Conservation (phyloP, 2,888 invertebrate species). For the Villa cingulata region DNA sequence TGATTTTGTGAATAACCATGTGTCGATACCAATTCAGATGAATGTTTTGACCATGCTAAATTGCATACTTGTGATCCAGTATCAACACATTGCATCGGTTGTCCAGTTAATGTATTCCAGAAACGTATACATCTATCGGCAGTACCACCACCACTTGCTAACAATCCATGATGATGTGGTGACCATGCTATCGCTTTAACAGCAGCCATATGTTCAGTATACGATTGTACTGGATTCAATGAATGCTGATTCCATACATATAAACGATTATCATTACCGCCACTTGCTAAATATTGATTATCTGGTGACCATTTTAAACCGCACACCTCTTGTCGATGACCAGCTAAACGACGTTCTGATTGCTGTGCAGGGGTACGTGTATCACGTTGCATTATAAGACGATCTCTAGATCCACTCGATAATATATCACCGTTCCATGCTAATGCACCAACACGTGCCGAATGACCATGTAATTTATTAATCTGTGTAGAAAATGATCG, state of each 20-base stretch:
- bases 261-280: conserved; percentile 73
- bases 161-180: conserved; percentile 91
- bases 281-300: conserved; percentile 91
- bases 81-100: conserved; percentile 96
- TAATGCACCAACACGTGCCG: conserved; percentile 81
- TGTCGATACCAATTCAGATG: conserved; percentile 92
- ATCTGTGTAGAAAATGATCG: conserved; percentile 42
- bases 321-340: conserved; percentile 94
- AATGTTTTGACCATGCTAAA: conserved; percentile 97
- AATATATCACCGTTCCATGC: conserved; percentile 97
- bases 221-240: conserved; percentile 81
- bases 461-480: conserved; percentile 80
- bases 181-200: conserved; percentile 99
- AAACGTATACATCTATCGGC: conserved; percentile 93
- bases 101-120: conserved; percentile 97
- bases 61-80: conserved; percentile 98
- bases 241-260: conserved; percentile 64
- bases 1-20: conserved; percentile 99
- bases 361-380: conserved; percentile 71
- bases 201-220: conserved; percentile 89
- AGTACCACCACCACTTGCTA: conserved; percentile 98
- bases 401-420: conserved; percentile 88
- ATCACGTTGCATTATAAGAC: conserved; percentile 87
- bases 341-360: conserved; percentile 67
- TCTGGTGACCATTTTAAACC: conserved; percentile 98